Base-by-base conservation (phyloP, 2,113 vertebrate species). In the Gymnorhina tibicen region DNA sequence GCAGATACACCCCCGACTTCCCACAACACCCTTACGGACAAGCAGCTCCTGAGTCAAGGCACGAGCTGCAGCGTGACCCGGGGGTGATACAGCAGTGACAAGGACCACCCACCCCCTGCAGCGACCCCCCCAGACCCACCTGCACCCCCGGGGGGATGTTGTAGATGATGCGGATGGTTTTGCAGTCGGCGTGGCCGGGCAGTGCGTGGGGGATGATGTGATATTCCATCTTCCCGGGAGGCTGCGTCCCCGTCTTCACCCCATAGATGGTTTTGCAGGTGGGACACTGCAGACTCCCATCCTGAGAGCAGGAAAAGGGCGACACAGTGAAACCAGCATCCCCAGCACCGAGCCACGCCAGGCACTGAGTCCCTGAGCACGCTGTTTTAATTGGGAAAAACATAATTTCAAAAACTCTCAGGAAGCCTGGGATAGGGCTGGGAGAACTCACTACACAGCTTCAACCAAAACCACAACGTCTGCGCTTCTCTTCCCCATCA, bases 201-300 rank as follows among this genome's bases (percentile, higher is more conserved):
- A 99, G 97, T 0, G 99, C 99, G 22, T 99, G 99, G 13, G 99
- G 99, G 92, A 99, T 99, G 94, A 99, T 97, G 76, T 99, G 99
- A 97, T 99, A 99, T 78, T 99, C 99, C 99, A 99, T 99, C 97
- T 99, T 99, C 85, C 99, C 99, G 0, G 99, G 98, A 4, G 99
- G 99, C 94, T 99, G 99, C 30, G 99, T 99, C 41, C 99, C 99
- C 0, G 99, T 99, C 97, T 99, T 99, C 86, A 99, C 99, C 9
- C 99, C 99, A 5, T 99, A 99, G 92, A 99, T 99, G 92, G 99
- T 99, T 98, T 99, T 99, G 95, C 99, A 99, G 35, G 99, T 99
- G 30, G 99, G 99, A 93, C 99, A 99, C 95, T 99, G 99, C 75
- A 99, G 97, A 86, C 99, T 99, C 72, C 99, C 99, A n/a, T 99